Conservation (phyloP, 2,888 invertebrate genomes). For the Trachelus stipa region DNA sequence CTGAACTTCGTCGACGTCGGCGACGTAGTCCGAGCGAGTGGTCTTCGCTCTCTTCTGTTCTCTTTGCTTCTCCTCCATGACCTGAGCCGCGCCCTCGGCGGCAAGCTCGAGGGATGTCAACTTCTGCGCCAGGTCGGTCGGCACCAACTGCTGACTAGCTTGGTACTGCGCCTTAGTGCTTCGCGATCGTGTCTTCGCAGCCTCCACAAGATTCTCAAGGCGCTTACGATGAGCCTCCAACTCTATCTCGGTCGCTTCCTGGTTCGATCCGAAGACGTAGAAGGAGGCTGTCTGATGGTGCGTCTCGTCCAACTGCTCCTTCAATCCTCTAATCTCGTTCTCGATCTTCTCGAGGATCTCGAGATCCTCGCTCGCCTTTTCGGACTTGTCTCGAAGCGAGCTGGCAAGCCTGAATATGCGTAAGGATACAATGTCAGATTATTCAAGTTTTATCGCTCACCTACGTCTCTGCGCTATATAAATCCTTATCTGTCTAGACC, state of each 20-base stretch:
- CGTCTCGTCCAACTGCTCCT: constrained; percentile 74
- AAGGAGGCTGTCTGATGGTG: constrained; percentile 62
- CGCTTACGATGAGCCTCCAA: constrained; percentile 70
- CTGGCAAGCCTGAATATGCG: constrained; percentile 78
- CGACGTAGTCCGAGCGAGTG: constrained; percentile 82
- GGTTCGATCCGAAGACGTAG: constrained; percentile 83
- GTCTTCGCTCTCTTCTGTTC: constrained; percentile 89
- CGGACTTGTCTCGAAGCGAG: constrained; percentile 80
- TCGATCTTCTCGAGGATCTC: constrained; percentile 81
- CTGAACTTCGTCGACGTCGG: constrained; percentile 84
- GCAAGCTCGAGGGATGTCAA: constrained; percentile 85
- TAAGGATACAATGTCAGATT: background rate
- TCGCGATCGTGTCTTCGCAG: constrained; percentile 58
- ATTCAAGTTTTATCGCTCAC: background rate
- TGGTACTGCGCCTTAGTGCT: constrained; percentile 66
- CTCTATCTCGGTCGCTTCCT: constrained; percentile 72
- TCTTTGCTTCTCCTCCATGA: constrained; percentile 89
- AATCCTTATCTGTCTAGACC: background rate
- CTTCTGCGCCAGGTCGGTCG: constrained; percentile 84
- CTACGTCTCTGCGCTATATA: background rate
- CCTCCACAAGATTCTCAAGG: constrained; percentile 52
- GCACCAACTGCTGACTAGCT: constrained; percentile 65
- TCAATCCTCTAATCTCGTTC: constrained; percentile 76
- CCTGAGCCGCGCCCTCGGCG: constrained; percentile 81
- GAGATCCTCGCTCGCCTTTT: constrained; percentile 80